These are phyloP conservation scores for Panulirus ornatus DNA, from an alignment of 1,140 invertebrate species.

Conservation along the genomic window DNA sequence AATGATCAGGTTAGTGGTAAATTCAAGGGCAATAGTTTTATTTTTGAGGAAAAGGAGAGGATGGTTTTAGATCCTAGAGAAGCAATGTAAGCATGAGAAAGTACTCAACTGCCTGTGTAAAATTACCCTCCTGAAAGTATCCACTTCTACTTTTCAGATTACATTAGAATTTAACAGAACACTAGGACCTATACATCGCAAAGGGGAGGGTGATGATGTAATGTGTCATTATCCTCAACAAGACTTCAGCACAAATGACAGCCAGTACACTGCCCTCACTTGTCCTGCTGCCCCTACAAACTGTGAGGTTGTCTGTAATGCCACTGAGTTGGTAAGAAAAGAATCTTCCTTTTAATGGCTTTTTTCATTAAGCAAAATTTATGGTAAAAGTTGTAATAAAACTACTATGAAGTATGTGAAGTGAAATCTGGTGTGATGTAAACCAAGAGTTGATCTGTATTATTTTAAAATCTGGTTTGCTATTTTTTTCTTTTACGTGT, in stretches of 20 bases:
- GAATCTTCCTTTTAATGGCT: background rate
- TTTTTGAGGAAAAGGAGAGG: background rate
- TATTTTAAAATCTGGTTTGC: no score
- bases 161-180: constrained; percentile 30
- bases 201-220: background rate
- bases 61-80: no score
- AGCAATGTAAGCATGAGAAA: no score
- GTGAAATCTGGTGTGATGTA: no score
- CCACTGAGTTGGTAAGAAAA: constrained; percentile 80
- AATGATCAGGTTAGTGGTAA: background rate
- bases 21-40: background rate
- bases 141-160: background rate
- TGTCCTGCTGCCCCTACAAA: constrained; percentile 80
- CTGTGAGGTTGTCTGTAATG: constrained; percentile 83
- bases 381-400: no score
- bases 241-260: constrained; percentile 24
- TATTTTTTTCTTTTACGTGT: no score
- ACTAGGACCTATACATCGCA: background rate
- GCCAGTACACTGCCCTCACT: constrained; percentile 77
- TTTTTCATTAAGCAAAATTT: background rate
- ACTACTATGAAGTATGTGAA: no score
- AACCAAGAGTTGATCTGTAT: no score
- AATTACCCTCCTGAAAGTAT: no score
- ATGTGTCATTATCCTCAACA: constrained; percentile 76
- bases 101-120: background rate